These are phyloP conservation scores for Drosophila atroscutellata DNA, from an alignment of 2,888 invertebrate genomes.

Conservation along the genomic window DNA sequence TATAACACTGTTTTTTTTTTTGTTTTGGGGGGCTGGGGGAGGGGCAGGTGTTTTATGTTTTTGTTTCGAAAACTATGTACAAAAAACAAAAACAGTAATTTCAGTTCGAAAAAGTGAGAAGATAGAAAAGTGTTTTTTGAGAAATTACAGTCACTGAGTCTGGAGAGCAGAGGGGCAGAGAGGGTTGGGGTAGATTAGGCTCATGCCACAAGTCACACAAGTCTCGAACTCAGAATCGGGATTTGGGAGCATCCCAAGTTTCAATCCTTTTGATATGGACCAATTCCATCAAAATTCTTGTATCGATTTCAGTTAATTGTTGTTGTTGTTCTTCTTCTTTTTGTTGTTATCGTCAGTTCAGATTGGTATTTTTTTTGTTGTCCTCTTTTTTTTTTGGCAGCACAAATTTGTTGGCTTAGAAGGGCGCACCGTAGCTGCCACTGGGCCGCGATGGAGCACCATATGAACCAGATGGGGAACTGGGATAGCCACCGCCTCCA, in stretches of 20 bases:
- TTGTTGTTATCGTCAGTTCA: constrained; percentile 51
- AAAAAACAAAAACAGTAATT: constrained; percentile 64
- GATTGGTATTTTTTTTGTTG: constrained; percentile 54
- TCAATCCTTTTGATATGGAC: constrained; percentile 15
- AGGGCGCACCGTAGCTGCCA: constrained; percentile 89
- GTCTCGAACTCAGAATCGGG: constrained; percentile 45
- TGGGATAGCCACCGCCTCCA: constrained; percentile 85
- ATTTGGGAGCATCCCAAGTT: constrained; percentile 11
- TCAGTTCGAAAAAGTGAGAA: constrained; percentile 42
- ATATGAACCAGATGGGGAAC: constrained; percentile 87
- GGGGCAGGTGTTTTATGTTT: constrained; percentile 37
- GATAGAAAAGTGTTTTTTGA: constrained; percentile 29
- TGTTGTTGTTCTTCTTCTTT: constrained; percentile 28
- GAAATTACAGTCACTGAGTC: constrained; percentile 68
- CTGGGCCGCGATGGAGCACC: constrained; percentile 88
- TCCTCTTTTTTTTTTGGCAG: constrained; percentile 72
- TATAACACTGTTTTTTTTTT: constrained; percentile 72
- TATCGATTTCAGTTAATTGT: constrained; percentile 49
- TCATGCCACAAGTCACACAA: constrained; percentile 49
- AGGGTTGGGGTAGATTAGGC: neutral
- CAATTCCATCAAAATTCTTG: constrained; percentile 40
- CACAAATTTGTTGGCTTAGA: constrained; percentile 69
- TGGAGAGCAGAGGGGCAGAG: constrained; percentile 16
- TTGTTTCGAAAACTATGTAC: constrained; percentile 79
- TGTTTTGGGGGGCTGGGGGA: constrained; percentile 11